Percentiles rank a stretch among this genome's conserved stretches.
Evolutionary conservation across 2,113 vertebrate species (phyloP).

Genomic region (human): GRCh38 chr12:129996501-129997000

Average conservation of each 20-base stretch:
- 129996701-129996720: neutral
- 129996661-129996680: no score
- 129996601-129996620: neutral
- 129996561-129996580: neutral
- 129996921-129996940: neutral
- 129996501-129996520: neutral
- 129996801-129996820: neutral
- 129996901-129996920: neutral
- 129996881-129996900: no score
- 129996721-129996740: neutral
- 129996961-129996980: neutral
- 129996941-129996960: neutral
- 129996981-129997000: neutral
- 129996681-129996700: no score
- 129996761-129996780: neutral
- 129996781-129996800: no score
- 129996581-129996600: neutral
- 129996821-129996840: neutral
- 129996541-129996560: neutral
- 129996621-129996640: neutral
- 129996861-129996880: neutral
- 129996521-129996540: no score
- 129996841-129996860: neutral
- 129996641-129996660: no score
- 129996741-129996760: neutral